Evolutionary conservation across 53 echinoderm and acorn worm species (phyloP).

Genomic region (Paelopatides confundens): DNA sequence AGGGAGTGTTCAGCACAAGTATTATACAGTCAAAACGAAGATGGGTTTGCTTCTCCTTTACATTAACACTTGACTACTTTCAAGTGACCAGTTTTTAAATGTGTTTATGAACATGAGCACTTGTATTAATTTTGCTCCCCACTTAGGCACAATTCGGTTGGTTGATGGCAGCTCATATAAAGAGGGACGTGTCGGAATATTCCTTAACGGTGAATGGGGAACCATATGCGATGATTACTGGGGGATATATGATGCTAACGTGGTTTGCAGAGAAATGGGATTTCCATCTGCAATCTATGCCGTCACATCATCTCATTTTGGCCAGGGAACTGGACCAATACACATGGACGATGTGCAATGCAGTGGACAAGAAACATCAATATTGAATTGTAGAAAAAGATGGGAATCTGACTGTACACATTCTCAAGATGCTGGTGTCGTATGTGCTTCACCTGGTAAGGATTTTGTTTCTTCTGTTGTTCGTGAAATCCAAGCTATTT

Average conservation of each 20-base stretch:
- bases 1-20: no score
- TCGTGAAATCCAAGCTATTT: no score
- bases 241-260: constrained; percentile 9
- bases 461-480: neutral
- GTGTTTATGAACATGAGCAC: no score
- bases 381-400: constrained; percentile 29
- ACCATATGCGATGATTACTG: constrained; percentile 15
- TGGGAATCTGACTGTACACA: constrained; percentile 12
- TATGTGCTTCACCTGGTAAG: constrained; percentile 36
- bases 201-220: constrained; percentile 8
- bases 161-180: neutral
- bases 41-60: no score
- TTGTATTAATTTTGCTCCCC: no score
- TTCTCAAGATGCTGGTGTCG: constrained; percentile 48
- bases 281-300: constrained; percentile 5
- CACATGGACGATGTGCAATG: constrained; percentile 51
- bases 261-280: constrained; percentile 17
- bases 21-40: no score
- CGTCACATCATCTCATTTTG: neutral
- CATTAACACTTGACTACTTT: no score
- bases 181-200: neutral
- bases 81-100: no score
- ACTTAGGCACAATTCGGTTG: neutral
- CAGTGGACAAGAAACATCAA: constrained; percentile 2
- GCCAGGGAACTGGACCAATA: constrained; percentile 6